Conservation (phyloP, 1,140 invertebrate genomes). For the Cyrtorhinus lividipennis region DNA sequence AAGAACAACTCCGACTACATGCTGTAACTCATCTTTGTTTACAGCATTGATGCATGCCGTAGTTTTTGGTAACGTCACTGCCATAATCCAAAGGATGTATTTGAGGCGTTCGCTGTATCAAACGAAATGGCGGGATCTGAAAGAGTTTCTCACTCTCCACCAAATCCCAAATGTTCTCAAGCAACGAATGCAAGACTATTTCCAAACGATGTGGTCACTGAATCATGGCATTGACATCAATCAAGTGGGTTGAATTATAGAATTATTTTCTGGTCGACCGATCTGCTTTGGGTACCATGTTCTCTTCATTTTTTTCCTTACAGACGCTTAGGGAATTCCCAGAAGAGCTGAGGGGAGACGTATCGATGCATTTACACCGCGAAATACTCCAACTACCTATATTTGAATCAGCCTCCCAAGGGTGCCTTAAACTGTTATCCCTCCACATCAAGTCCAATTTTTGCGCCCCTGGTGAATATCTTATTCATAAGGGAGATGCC, state of each 20-base stretch:
- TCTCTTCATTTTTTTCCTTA: constrained; percentile 1
- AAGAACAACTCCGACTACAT: too few species aligned
- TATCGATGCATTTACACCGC: constrained; percentile 86
- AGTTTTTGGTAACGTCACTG: constrained; percentile 97
- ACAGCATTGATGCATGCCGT: constrained; percentile 95
- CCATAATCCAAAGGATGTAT: constrained; percentile 98
- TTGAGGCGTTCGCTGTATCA: constrained; percentile 92
- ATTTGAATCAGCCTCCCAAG: constrained; percentile 83
- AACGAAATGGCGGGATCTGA: constrained; percentile 88
- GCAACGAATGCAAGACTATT: constrained; percentile 95
- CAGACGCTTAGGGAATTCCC: constrained; percentile 93
- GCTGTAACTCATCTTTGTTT: too few species aligned
- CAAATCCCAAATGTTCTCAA: constrained; percentile 90
- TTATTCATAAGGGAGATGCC: constrained; percentile 93
- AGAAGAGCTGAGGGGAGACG: constrained; percentile 84
- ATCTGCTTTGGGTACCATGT: too few species aligned
- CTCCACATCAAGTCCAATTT: constrained; percentile 81
- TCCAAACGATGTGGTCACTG: constrained; percentile 96
- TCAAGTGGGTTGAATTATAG: constrained; percentile 56
- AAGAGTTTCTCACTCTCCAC: constrained; percentile 93
- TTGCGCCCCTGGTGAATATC: constrained; percentile 90
- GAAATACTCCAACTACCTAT: constrained; percentile 88
- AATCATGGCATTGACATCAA: constrained; percentile 98
- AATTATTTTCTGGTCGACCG: too few species aligned
- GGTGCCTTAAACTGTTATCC: constrained; percentile 80